A percentile compares a stretch with the other conserved stretches of the same genome.
These are phyloP conservation scores for Formica exsecta DNA, from an alignment of 1,140 invertebrate genomes.

Conservation along the genomic window DNA sequence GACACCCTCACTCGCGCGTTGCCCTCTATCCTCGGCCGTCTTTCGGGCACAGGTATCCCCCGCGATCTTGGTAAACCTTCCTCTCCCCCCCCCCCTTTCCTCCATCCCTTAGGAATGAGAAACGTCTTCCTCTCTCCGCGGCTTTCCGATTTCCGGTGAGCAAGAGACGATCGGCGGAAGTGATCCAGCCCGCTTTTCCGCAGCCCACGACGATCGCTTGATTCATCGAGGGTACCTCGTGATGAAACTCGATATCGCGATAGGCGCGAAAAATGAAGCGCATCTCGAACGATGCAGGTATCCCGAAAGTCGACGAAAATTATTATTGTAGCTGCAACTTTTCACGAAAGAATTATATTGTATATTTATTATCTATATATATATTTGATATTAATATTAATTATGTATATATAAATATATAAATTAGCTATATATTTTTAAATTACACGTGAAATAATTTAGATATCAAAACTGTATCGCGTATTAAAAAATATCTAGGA, in stretches of 20 bases:
- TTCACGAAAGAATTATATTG: too few relatives aligned
- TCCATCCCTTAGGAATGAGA: constrained; percentile 3
- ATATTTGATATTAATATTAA: too few relatives aligned
- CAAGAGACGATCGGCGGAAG: constrained; percentile 43
- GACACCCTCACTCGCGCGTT: constrained; percentile 2
- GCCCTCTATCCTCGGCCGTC: neutral
- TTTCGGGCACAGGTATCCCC: neutral
- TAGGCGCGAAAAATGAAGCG: constrained; percentile 13
- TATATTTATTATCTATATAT: too few relatives aligned
- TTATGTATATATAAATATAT: too few relatives aligned
- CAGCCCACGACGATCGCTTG: constrained; percentile 4
- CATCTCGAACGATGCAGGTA: neutral
- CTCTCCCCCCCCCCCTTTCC: neutral
- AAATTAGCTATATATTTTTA: neutral
- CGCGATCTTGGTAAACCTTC: constrained; percentile 26
- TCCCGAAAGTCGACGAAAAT: neutral
- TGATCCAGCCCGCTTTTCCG: constrained; percentile 27
- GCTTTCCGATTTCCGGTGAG: constrained; percentile 42
- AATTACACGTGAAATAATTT: neutral
- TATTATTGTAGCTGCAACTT: too few relatives aligned
- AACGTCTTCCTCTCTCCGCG: constrained; percentile 41
- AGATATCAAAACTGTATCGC: neutral
- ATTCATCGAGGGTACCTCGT: neutral
- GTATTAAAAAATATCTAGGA: neutral
- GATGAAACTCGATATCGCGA: constrained; percentile 17